phyloP scores from a whole-genome alignment of 2,888 invertebrate species.

The Drosophila merina region DNA sequence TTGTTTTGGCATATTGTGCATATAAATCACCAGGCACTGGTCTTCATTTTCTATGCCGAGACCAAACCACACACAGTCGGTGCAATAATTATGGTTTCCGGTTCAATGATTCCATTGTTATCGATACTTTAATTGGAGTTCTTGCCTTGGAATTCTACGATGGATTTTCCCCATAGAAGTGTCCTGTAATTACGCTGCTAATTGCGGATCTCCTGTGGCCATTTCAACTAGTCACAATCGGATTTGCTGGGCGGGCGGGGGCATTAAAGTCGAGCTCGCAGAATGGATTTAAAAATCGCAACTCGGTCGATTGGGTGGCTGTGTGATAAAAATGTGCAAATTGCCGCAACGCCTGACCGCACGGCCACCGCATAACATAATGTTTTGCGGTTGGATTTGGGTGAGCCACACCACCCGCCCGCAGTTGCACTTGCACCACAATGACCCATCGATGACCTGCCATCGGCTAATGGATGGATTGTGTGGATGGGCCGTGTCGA shows the following conservation, averaged over 20 bases:
- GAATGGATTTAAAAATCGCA: conserved; percentile 44
- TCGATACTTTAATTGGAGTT: conserved; percentile 34
- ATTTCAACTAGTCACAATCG: conserved; percentile 22
- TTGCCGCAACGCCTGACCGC: conserved; percentile 71
- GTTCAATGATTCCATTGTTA: conserved; percentile 52
- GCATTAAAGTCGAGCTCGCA: conserved; percentile 27
- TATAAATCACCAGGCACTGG: conserved; percentile 56
- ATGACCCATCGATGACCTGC: conserved; percentile 32
- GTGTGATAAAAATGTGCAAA: conserved; percentile 59
- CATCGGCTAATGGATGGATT: conserved; percentile 50
- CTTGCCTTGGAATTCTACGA: conserved; percentile 19
- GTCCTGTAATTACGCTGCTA: conserved; percentile 41
- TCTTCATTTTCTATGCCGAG: conserved; percentile 40
- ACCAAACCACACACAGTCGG: conserved; percentile 27
- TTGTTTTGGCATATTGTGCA: conserved; percentile 63
- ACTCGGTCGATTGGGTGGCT: conserved; percentile 1
- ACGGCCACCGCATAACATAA: conserved; percentile 74
- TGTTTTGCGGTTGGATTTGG: conserved; percentile 75
- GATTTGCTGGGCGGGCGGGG: conserved; percentile 1
- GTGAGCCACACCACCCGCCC: conserved; percentile 32
- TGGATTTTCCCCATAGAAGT: neutral
- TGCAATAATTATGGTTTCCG: conserved; percentile 64
- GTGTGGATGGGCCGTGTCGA: conserved; percentile 64
- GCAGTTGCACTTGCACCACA: neutral
- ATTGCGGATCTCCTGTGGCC: conserved; percentile 26